Evolutionary conservation across 2,888 invertebrate genomes (phyloP), one percentile per base, ranked within the genome.

Genomic region (Mactromeris polynyma): DNA sequence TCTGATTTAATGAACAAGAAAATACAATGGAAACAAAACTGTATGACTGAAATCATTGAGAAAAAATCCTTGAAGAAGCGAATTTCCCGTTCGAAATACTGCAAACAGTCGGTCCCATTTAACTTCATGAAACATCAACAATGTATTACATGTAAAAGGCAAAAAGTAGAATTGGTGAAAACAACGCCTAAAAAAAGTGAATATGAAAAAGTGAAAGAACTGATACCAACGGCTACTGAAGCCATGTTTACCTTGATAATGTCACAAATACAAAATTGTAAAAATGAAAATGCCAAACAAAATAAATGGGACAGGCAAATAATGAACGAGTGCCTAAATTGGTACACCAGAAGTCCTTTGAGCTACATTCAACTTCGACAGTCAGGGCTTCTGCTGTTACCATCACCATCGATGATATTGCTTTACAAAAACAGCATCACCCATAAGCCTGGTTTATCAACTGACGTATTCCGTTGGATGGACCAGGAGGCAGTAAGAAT

Each of bases 391-490:
- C 36, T 88, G 14, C 38, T 85, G 1, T 33, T 88, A 4, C 85
- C 88, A 40, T 79, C 79, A 17, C 82, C 81, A 33, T 51, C 69
- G 19, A 78, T 85, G 42, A 19, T 88, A 7, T 9, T 88, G 1
- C 14, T 86, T 19, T 89, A 86, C 26, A 88, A 88, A 64, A 86
- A 86, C 69, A 89, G 85, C 69, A 38, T 85, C 9, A 46, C 42
- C 0, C 85, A 86, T 19, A 83, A 19, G 38, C 89, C 86, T 17
- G 90, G 90, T 14, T 80, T 88, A 42, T 78, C 88, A 26, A 81
- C 40, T 2, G 83, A 92, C 26, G 81, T 87, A 21, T 88, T 92
- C 31, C 33, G 46, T 0, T 92, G 89, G 92, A 88, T 92, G 88
- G 38, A 82, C 40, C 38, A 85, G 64, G 88, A 92, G 81, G 92